Evolutionary conservation across 2,888 invertebrate species (phyloP), one percentile per base, ranked within the genome.

Genomic region (Melikaiella ostensackeni): DNA sequence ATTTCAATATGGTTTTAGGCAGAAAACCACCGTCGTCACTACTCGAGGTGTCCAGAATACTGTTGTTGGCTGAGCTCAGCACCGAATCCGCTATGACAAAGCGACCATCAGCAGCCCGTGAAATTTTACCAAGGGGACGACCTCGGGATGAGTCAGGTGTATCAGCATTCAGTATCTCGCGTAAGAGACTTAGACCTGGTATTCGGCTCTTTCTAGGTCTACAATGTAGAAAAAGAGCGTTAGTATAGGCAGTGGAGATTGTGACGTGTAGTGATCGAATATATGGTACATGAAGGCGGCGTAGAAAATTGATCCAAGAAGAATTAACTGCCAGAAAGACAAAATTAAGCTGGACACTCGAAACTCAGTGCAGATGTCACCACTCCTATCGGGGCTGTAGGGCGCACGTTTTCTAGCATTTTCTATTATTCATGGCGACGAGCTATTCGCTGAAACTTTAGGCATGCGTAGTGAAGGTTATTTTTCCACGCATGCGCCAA

Each of bases 121-220:
- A 95, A 84, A 96, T 96, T 88, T 94, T 94, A 80, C 94, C 95
- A 80, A 95, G 92, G 62, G 93, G 92, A 79, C 92, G 92, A 74
- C 92, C 89, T 46, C 90, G 88, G 81, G 88, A 88, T 24, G 89
- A 88, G 82, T 91, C 91, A 77, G 91, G 91, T 5, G 87, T 90
- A 77, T 88, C 88, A 76, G 90, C 90, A 82, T 84, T 96, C 86
- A 94, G 92, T 87, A 95, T 93, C 92, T 94, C 94, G 83, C 94
- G 93, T 86, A 95, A 92, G 87, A 95, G 94, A 92, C 94, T 96
- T 95, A 97, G 93, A 97, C 97, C 96, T 96, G 97, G 96, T 97
- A 97, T 95, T 97, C 97, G 94, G 96, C 96, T 95, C 96, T 96
- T 95, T 95, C 96, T 96, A 96, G 95, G 95, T 97, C 97, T 97